Evolutionary conservation across 2,888 invertebrate genomes (phyloP), one percentile per base, ranked within the genome.

Genomic region (Falcaria lacertinaria): DNA sequence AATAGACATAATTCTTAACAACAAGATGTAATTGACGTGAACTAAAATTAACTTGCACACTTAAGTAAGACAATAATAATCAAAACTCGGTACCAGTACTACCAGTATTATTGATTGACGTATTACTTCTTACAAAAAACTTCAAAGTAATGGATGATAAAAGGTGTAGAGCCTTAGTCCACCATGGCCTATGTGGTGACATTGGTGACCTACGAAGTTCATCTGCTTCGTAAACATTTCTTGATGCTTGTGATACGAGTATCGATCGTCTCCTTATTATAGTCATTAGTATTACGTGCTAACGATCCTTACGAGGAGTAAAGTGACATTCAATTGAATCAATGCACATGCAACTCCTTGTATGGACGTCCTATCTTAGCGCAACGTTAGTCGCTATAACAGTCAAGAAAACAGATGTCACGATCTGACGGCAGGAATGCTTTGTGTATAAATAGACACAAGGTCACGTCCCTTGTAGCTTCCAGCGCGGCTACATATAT

Each of bases 401-500:
- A 58, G 53, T 42, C 51, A 52, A 60, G 58, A 36, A 37, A 54
- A 61, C 68, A 72, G 69, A 72, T 79, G 77, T 70, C 73, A 67
- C 67, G 60, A 60, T 56, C 62, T 54, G 62, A 52, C 61, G 64
- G 56, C 60, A 57, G 70, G 69, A 69, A 65, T 64, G 62, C 57
- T 57, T 60, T 53, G 60, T 52, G 46, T 83, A 82, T 81, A 75
- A 77, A 77, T 80, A 83, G 74, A 62, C 42, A 56, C 79, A 81
- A 84, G 84, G 83, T 72, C 75, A 66, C 47, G 54, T 37, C 37
- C 22, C 36, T 60, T 57, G 66, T 45, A 57, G 62, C 57, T 62
- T 45, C 50, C 49, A 49, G 51, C 47, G 50, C 56, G 48, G 54
- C 57, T 58, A 43, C 42, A 44, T 56, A 54, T 53, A 44, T 47